A percentile compares a stretch with the other conserved stretches of the same genome.
These are phyloP conservation scores for Colistium nudipinnis DNA, from an alignment of 2,113 vertebrate species.

Conservation along the genomic window DNA sequence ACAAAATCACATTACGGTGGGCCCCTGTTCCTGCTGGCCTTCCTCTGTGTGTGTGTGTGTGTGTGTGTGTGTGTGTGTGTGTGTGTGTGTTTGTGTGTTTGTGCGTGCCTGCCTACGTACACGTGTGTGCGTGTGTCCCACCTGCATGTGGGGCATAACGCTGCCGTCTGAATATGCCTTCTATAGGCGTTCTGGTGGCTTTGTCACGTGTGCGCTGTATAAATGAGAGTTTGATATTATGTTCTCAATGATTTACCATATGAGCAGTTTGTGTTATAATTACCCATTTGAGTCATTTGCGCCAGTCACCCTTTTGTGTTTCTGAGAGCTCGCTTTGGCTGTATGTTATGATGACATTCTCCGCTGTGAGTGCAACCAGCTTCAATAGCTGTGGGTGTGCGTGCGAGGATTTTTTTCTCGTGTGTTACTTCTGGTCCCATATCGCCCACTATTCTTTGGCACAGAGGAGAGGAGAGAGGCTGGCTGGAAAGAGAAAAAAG, in stretches of 20 bases:
- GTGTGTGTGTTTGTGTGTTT: background rate
- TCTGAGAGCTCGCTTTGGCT: constrained; percentile 25
- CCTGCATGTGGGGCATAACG: constrained; percentile 1
- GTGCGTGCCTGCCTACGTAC: background rate
- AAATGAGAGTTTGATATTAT: too few relatives aligned
- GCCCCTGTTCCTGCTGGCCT: constrained; percentile 48
- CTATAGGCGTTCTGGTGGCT: constrained; percentile 1
- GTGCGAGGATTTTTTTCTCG: background rate
- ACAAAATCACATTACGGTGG: constrained; percentile 69
- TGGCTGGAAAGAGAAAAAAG: constrained; percentile 12
- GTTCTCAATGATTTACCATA: too few relatives aligned
- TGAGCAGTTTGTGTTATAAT: too few relatives aligned
- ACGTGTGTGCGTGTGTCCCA: constrained; percentile 8
- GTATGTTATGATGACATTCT: constrained; percentile 26
- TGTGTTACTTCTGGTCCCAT: constrained; percentile 23
- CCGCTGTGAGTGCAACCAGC: constrained; percentile 40
- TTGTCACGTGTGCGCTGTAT: too few relatives aligned
- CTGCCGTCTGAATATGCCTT: constrained; percentile 5
- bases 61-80: constrained; percentile 13
- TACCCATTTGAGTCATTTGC: too few relatives aligned
- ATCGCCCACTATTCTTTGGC: constrained; percentile 28
- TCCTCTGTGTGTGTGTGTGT: constrained; percentile 15
- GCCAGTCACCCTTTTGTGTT: constrained; percentile 6
- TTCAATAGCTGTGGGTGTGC: background rate
- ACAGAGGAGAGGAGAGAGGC: constrained; percentile 10